Percentiles rank a stretch among this genome's conserved stretches.
These are phyloP conservation scores for Rhabdophis nuchalis DNA, from an alignment of 2,797 vertebrate species.

Conservation along the genomic window DNA sequence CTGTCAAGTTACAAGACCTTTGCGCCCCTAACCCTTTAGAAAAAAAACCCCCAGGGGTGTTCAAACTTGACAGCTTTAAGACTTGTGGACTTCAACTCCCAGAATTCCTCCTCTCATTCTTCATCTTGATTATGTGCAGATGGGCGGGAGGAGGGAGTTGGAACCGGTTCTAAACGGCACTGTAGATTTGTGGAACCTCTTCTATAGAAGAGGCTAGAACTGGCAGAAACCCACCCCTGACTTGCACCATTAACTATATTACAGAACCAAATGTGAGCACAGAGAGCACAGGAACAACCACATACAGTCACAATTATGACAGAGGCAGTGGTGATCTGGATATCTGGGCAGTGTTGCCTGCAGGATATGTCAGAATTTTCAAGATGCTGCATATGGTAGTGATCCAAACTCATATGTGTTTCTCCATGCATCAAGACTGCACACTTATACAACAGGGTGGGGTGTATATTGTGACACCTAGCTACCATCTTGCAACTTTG, in stretches of 20 bases:
- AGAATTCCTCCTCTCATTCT: too few relatives aligned
- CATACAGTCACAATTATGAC: not conserved
- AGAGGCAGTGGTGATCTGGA: not conserved
- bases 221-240: too few relatives aligned
- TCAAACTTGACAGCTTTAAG: too few relatives aligned
- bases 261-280: not conserved
- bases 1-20: too few relatives aligned
- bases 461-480: not conserved
- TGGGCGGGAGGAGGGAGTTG: too few relatives aligned
- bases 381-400: not conserved
- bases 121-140: too few relatives aligned
- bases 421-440: not conserved
- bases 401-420: not conserved
- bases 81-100: too few relatives aligned
- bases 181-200: too few relatives aligned
- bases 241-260: not conserved
- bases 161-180: too few relatives aligned
- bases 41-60: too few relatives aligned
- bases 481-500: not conserved
- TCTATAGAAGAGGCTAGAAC: too few relatives aligned
- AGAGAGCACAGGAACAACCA: not conserved
- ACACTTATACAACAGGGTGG: not conserved
- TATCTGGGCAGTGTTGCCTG: not conserved
- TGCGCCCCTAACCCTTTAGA: too few relatives aligned
- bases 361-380: not conserved